Conservation (phyloP, 2,113 vertebrate species). For the Myiozetetes cayanensis region DNA sequence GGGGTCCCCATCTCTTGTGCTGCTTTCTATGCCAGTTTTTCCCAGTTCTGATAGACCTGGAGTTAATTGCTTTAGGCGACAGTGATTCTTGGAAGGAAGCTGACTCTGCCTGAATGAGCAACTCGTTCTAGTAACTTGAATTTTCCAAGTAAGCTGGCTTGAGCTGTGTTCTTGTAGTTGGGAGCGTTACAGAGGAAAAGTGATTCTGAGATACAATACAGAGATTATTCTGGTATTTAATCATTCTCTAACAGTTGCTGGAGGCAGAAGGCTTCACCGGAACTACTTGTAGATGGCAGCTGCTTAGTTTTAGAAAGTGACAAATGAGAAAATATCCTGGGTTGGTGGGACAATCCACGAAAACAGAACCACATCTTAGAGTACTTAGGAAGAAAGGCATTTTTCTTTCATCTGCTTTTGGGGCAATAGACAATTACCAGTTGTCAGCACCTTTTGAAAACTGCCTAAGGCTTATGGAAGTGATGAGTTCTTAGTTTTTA, state of each 20-base stretch:
- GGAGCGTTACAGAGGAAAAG: background rate
- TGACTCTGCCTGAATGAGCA: background rate
- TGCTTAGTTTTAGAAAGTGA: background rate
- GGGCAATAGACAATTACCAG: background rate
- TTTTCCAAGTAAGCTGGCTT: background rate
- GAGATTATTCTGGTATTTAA: background rate
- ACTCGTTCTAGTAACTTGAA: background rate
- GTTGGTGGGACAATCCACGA: background rate
- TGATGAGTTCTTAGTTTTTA: constrained; percentile 37
- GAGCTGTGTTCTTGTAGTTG: background rate
- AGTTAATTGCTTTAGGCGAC: background rate
- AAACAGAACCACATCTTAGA: background rate
- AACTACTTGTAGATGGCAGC: background rate
- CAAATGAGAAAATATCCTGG: background rate
- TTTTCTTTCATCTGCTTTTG: constrained; percentile 20
- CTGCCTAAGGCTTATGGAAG: constrained; percentile 3
- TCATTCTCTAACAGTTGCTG: background rate
- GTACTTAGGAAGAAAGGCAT: background rate
- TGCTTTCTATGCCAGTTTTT: background rate
- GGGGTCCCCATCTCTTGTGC: background rate
- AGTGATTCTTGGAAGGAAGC: background rate
- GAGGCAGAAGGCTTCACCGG: background rate
- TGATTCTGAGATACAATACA: background rate
- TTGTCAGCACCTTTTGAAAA: constrained; percentile 52
- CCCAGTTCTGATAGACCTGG: background rate